These are phyloP conservation scores for Leptopilina clavipes DNA, from an alignment of 1,140 invertebrate species.

Conservation along the genomic window DNA sequence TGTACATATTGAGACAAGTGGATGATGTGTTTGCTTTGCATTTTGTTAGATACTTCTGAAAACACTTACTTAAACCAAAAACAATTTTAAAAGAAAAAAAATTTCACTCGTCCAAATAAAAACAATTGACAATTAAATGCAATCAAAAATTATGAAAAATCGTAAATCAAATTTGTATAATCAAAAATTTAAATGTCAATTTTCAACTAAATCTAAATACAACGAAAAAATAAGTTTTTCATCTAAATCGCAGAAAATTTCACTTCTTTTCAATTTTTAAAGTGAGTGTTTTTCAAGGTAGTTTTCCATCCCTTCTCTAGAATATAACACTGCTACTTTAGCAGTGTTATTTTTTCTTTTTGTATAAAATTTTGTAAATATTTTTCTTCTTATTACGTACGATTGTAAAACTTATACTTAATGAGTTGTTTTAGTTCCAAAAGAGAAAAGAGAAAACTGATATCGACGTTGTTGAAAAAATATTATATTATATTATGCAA, in stretches of 20 bases:
- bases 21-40: conserved; percentile 20
- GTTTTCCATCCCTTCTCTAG: background rate
- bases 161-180: no score
- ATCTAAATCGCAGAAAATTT: no score
- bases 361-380: conserved; percentile 16
- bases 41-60: background rate
- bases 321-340: conserved; percentile 7
- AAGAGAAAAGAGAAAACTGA: background rate
- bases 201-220: no score
- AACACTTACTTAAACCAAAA: conserved; percentile 11
- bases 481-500: background rate
- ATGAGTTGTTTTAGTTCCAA: background rate
- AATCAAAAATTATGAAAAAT: background rate
- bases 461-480: background rate
- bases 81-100: background rate
- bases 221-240: no score
- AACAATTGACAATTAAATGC: background rate
- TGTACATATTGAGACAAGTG: conserved; percentile 30
- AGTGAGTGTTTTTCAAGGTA: background rate
- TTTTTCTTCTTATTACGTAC: background rate
- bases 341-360: background rate
- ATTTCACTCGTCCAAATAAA: background rate
- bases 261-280: no score
- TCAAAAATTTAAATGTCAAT: no score
- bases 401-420: background rate